Evolutionary conservation across 2,797 vertebrate genomes (phyloP).

Genomic region (Eospalax fontanierii): DNA sequence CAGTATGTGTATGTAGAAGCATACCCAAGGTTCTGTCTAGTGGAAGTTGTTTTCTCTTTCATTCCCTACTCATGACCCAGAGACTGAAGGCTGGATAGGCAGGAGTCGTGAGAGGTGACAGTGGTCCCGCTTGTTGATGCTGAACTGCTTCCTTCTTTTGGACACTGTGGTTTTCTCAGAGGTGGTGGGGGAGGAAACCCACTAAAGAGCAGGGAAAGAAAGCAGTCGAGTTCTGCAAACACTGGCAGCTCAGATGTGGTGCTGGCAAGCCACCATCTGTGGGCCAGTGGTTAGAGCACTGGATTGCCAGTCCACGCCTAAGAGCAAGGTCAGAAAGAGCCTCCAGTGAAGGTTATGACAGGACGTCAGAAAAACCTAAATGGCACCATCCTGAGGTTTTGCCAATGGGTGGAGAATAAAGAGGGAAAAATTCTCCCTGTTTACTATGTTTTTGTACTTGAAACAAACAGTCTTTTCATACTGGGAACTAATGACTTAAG

Average conservation of each 20-base stretch:
- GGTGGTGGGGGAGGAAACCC: slow-evolving; percentile 75
- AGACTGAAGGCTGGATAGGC: not conserved
- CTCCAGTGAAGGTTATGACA: not conserved
- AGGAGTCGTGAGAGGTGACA: not conserved
- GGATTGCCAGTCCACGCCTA: not conserved
- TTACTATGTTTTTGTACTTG: slow-evolving; percentile 51
- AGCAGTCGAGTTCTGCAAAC: not conserved
- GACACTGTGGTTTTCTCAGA: slow-evolving; percentile 73
- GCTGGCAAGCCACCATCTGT: not conserved
- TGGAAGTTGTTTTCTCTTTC: not conserved
- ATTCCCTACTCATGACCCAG: not conserved
- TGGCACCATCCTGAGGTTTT: slow-evolving; percentile 53
- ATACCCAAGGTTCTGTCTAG: not conserved
- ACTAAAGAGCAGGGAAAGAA: slow-evolving; percentile 66
- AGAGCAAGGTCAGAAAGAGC: not conserved
- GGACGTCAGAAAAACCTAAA: not conserved
- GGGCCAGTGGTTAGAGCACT: not conserved
- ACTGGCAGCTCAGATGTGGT: slow-evolving; percentile 41
- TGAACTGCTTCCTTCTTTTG: slow-evolving; percentile 49
- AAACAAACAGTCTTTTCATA: slow-evolving; percentile 68
- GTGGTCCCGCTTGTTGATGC: not conserved
- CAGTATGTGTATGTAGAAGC: not conserved
- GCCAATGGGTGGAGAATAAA: slow-evolving; percentile 20
- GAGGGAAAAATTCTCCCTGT: slow-evolving; percentile 33
- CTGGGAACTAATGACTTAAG: slow-evolving; percentile 59